Evolutionary conservation across 2,888 invertebrate genomes (phyloP).

Genomic region (Brachylomia viminalis): DNA sequence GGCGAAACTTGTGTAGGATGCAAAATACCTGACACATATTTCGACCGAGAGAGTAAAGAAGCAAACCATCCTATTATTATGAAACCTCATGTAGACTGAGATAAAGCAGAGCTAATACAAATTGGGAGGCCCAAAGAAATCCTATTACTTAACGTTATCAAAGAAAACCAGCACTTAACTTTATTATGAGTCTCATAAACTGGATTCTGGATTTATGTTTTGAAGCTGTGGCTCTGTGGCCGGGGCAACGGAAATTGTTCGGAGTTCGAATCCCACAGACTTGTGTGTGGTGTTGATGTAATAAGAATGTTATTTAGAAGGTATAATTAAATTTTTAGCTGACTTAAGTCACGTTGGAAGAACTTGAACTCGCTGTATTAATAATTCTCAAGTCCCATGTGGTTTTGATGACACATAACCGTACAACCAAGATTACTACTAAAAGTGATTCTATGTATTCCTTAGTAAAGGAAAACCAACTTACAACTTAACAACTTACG

Average conservation of each 20-base stretch:
- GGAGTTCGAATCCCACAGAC: slow-evolving; percentile 45
- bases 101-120: slow-evolving; percentile 70
- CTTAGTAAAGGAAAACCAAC: slow-evolving; percentile 13
- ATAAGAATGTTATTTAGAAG: slow-evolving; percentile 17
- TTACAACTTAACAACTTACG: not conserved
- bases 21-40: slow-evolving; percentile 59
- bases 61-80: slow-evolving; percentile 60
- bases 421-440: slow-evolving; percentile 8
- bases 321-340: not conserved
- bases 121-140: slow-evolving; percentile 69
- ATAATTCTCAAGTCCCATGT: slow-evolving; percentile 10
- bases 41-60: slow-evolving; percentile 46
- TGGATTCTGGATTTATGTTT: slow-evolving; percentile 83
- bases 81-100: slow-evolving; percentile 59
- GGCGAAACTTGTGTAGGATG: slow-evolving; percentile 49
- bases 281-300: slow-evolving; percentile 20
- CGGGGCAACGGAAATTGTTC: slow-evolving; percentile 48
- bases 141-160: slow-evolving; percentile 77
- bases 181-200: slow-evolving; percentile 78
- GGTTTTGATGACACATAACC: slow-evolving; percentile 13
- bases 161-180: slow-evolving; percentile 74
- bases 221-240: slow-evolving; percentile 70
- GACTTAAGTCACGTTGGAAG: not conserved
- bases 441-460: slow-evolving; percentile 2
- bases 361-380: not conserved